Evolutionary conservation across 2,888 invertebrate genomes (phyloP).

Genomic region (Pimpla rufipes): DNA sequence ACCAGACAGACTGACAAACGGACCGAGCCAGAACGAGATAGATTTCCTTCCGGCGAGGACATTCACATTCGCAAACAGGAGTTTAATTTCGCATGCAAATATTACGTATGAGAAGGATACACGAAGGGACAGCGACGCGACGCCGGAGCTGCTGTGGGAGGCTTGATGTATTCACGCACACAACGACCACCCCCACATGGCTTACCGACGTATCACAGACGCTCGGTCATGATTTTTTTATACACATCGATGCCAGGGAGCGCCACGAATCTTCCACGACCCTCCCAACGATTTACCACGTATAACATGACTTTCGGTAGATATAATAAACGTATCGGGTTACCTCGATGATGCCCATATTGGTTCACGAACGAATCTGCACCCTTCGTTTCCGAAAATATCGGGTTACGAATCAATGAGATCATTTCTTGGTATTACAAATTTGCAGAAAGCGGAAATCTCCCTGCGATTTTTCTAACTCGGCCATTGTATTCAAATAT

Average conservation of each 20-base stretch:
- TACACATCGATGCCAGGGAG: conserved; percentile 45
- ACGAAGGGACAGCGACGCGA: conserved; percentile 54
- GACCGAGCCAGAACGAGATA: conserved; percentile 55
- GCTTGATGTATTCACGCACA: conserved; percentile 36
- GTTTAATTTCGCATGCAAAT: conserved; percentile 85
- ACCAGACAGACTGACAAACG: conserved; percentile 55
- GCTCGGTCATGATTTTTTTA: conserved; percentile 67
- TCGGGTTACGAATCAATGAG: conserved; percentile 47
- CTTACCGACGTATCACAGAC: conserved; percentile 55
- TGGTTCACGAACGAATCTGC: conserved; percentile 21
- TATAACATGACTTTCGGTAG: conserved; percentile 64
- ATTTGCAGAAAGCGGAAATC: conserved; percentile 5
- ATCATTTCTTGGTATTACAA: conserved; percentile 11
- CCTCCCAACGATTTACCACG: conserved; percentile 55
- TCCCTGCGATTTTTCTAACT: background rate
- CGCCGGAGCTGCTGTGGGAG: conserved; percentile 49
- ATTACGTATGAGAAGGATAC: conserved; percentile 74
- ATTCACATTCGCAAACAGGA: conserved; percentile 83
- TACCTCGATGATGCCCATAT: conserved; percentile 50
- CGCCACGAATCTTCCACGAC: conserved; percentile 43
- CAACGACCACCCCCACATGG: conserved; percentile 26
- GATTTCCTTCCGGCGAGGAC: conserved; percentile 72
- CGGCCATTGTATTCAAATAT: conserved; percentile 29
- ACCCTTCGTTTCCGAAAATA: conserved; percentile 41
- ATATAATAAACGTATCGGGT: conserved; percentile 63